Evolutionary conservation across 2,797 vertebrate genomes (phyloP).

Genomic region (Petrocephalus schoutedeni): DNA sequence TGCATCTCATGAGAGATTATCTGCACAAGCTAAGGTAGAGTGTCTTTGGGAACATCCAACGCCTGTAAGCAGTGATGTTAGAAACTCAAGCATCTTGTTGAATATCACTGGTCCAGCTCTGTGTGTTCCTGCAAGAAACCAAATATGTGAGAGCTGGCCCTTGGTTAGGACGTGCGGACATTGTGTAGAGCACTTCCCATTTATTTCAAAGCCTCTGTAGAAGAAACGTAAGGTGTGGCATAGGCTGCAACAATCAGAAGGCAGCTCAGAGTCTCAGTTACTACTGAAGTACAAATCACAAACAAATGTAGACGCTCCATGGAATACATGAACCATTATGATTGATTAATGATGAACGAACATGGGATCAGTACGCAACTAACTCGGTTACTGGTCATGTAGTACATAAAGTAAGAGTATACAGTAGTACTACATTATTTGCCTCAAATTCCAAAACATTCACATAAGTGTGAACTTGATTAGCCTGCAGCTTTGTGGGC

Average conservation of each 20-base stretch:
- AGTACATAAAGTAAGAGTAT: background rate
- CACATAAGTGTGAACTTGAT: background rate
- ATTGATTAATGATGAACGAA: background rate
- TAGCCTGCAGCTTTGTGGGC: background rate
- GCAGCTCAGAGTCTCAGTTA: background rate
- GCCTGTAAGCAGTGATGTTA: background rate
- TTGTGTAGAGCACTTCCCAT: background rate
- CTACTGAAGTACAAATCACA: background rate
- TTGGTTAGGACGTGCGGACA: background rate
- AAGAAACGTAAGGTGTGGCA: background rate
- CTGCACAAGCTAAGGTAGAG: background rate
- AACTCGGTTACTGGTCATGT: background rate
- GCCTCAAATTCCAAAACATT: background rate
- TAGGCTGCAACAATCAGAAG: background rate
- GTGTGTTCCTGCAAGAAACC: background rate
- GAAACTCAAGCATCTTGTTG: background rate
- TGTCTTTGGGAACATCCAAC: background rate
- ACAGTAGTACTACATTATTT: no score
- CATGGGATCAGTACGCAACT: background rate
- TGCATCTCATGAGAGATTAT: background rate
- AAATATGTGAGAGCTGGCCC: no score
- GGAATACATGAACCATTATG: background rate
- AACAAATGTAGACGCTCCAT: background rate
- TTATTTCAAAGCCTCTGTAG: background rate
- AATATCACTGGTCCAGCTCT: background rate